Conservation (phyloP, 2,888 invertebrate species). For the Cordilura impudica region DNA sequence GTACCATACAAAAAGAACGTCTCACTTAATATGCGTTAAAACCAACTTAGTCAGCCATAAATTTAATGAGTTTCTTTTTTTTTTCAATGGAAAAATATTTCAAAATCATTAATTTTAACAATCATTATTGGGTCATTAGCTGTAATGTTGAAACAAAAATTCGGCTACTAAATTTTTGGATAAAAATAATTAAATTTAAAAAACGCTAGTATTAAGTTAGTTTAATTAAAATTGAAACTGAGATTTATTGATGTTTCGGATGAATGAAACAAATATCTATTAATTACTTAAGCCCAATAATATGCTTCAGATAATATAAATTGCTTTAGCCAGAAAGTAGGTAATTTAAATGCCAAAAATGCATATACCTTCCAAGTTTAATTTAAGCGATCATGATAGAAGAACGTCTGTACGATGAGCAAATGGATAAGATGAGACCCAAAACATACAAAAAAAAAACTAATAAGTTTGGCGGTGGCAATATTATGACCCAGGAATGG, state of each 20-base stretch:
- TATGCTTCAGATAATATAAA: neutral
- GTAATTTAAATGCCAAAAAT: neutral
- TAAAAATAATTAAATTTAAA: neutral
- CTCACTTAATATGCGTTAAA: conserved; percentile 1
- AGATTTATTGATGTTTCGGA: neutral
- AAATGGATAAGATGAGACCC: no score
- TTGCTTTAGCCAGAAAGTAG: neutral
- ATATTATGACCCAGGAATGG: no score
- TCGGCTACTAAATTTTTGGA: neutral
- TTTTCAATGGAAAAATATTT: neutral
- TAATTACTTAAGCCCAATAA: neutral
- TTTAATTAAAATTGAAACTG: neutral
- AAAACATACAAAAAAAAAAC: no score
- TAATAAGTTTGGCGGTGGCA: no score
- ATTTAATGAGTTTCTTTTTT: neutral
- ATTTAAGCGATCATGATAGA: no score
- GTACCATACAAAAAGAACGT: neutral
- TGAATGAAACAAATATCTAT: neutral
- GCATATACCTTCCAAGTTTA: neutral
- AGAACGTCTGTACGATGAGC: no score
- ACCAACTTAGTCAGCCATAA: neutral
- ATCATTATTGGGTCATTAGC: conserved; percentile 36
- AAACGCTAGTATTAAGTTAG: neutral
- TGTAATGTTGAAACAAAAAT: neutral
- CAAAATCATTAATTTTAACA: conserved; percentile 32